Evolutionary conservation across 2,888 invertebrate species (phyloP), one percentile per base, ranked within the genome.

Genomic region (Alsophila aescularia): DNA sequence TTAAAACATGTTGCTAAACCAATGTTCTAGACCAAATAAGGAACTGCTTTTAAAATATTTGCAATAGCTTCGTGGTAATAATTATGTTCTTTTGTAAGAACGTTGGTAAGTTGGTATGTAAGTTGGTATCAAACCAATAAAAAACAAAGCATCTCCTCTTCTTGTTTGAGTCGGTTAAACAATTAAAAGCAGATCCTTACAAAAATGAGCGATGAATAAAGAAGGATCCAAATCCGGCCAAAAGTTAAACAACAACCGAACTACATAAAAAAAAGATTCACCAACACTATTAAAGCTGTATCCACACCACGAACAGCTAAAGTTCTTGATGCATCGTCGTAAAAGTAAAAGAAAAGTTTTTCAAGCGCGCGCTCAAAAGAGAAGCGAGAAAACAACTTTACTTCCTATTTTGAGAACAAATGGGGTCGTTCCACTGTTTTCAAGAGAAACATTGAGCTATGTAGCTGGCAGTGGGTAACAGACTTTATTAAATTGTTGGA

Each of bases 401-500:
- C 73, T 79, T 77, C 77, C 76, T 80, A 83, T 84, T 85, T 83
- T 75, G 72, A 66, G 83, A 85, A 84, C 81, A 82, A 82, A 83
- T 78, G 78, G 79, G 73, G 69, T 67, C 68, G 67, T 71, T 71
- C 65, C 59, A 72, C 66, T 73, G 69, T 76, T 75, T 69, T 62
- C 70, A 56, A 64, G 65, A 70, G 69, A 67, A 73, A 69, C 70
- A 73, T 69, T 65, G 58, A 58, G 62, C 58, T 58, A 64, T 65
- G 62, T 58, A 52, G 52, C 54, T 59, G 44, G 53, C 53, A 50
- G 56, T 51, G 63, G 64, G 65, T 58, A 57, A 62, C 52, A 57
- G 50, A 60, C 60, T 64, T 62, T 66, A 66, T 66, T 65, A 62
- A 59, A 52, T 53, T 63, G 58, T 60, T 58, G 27, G 45, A 51